A percentile compares a stretch with the other conserved stretches of the same genome.
These are phyloP conservation scores for Saccopteryx leptura DNA, from an alignment of 2,113 vertebrate species.

Conservation along the genomic window DNA sequence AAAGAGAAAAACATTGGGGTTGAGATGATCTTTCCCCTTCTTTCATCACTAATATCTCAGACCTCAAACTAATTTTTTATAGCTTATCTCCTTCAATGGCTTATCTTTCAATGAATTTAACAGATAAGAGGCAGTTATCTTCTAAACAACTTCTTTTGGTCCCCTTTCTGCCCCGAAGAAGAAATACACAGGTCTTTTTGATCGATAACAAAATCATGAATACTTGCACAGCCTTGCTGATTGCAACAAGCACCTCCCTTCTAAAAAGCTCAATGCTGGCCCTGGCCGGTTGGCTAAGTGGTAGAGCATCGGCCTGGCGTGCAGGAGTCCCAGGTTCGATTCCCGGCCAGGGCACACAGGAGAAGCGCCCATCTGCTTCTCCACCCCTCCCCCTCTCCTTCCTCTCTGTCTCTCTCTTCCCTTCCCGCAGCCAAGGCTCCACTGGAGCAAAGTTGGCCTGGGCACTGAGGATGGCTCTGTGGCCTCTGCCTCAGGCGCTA, in stretches of 20 bases:
- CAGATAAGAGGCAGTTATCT: slow-evolving; percentile 38
- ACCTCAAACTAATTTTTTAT: slow-evolving; percentile 4
- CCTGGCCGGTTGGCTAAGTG: no score
- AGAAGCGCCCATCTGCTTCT: no score
- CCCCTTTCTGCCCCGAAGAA: slow-evolving; percentile 5
- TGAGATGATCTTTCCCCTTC: background rate
- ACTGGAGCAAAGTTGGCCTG: no score
- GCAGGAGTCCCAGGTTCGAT: no score
- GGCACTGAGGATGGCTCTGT: no score
- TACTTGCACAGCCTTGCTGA: background rate
- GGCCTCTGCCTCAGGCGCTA: no score
- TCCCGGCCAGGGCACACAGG: no score
- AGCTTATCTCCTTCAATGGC: background rate
- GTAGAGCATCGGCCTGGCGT: no score
- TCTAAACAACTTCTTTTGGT: slow-evolving; percentile 37
- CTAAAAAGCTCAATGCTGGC: background rate
- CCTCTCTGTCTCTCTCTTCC: no score
- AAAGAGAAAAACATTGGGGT: background rate
- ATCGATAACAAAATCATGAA: background rate
- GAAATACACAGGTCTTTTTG: background rate
- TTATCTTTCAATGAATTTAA: slow-evolving; percentile 44
- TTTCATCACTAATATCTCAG: slow-evolving; percentile 14
- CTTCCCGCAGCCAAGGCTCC: no score
- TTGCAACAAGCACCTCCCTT: slow-evolving; percentile 14
- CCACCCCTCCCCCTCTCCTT: no score